These are phyloP conservation scores for Drosophila mimetica DNA, from an alignment of 2,888 invertebrate genomes.

Conservation along the genomic window DNA sequence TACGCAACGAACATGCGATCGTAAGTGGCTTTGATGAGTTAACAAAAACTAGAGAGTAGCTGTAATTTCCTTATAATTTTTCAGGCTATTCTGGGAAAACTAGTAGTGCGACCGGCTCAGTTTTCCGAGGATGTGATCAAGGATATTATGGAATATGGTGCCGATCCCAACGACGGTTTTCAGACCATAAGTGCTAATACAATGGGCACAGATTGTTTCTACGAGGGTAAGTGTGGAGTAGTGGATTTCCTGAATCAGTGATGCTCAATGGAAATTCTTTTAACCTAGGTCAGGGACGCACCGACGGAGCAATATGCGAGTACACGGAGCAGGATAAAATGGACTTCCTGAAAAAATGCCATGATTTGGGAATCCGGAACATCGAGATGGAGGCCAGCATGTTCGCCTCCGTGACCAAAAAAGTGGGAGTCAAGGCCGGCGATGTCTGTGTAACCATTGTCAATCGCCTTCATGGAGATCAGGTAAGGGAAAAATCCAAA, in stretches of 20 bases:
- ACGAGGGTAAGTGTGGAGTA: conserved; percentile 86
- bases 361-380: conserved; percentile 87
- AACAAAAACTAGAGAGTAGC: neutral
- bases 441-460: conserved; percentile 90
- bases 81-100: conserved; percentile 93
- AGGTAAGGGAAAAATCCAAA: conserved; percentile 84
- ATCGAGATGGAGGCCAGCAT: conserved; percentile 93
- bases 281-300: conserved; percentile 88
- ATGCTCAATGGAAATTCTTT: neutral
- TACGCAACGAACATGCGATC: conserved; percentile 92
- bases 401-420: conserved; percentile 88
- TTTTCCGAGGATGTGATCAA: conserved; percentile 89
- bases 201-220: conserved; percentile 92
- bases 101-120: conserved; percentile 91
- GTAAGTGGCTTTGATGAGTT: conserved; percentile 85
- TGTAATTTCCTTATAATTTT: neutral
- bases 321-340: conserved; percentile 88
- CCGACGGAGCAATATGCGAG: conserved; percentile 91
- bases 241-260: neutral
- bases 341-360: conserved; percentile 86
- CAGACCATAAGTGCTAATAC: conserved; percentile 88
- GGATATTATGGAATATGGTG: conserved; percentile 65
- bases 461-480: conserved; percentile 89
- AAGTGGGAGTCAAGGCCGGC: conserved; percentile 88
- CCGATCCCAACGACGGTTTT: conserved; percentile 84